Evolutionary conservation across 2,888 invertebrate genomes (phyloP).

Genomic region (Neuroscelio doddi): DNA sequence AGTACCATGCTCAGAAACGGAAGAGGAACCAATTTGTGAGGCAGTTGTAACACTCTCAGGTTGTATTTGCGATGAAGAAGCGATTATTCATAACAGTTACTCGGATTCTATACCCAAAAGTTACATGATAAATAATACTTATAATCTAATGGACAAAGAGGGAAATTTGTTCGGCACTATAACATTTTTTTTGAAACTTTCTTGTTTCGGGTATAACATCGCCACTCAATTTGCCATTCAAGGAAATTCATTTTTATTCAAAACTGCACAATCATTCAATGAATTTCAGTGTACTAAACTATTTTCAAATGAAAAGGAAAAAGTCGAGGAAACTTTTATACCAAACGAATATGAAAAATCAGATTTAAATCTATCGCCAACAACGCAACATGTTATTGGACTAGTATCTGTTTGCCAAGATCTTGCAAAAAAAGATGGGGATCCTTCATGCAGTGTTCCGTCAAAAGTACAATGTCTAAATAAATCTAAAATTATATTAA

Average conservation of each 20-base stretch:
- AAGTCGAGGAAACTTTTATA: constrained; percentile 10
- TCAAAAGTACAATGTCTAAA: constrained; percentile 1
- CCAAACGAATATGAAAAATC: no score
- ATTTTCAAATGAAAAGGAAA: constrained; percentile 11
- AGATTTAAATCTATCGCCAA: no score
- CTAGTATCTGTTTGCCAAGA: constrained; percentile 50
- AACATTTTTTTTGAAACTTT: constrained; percentile 56
- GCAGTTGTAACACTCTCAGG: constrained; percentile 48
- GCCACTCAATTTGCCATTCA: constrained; percentile 58
- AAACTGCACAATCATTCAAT: constrained; percentile 52
- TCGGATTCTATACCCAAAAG: constrained; percentile 44
- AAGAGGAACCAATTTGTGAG: constrained; percentile 41
- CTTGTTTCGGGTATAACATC: constrained; percentile 62
- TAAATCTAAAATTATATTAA: neutral
- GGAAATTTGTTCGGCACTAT: constrained; percentile 58
- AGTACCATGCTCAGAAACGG: constrained; percentile 15
- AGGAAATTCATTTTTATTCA: constrained; percentile 58
- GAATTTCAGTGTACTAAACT: constrained; percentile 50
- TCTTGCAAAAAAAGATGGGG: constrained; percentile 47
- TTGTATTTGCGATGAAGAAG: constrained; percentile 52
- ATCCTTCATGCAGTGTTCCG: constrained; percentile 39
- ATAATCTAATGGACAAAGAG: constrained; percentile 51
- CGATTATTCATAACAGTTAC: constrained; percentile 45
- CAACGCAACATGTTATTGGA: constrained; percentile 46
- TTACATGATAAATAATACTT: constrained; percentile 51